These are phyloP conservation scores for Alauda arvensis DNA, from an alignment of 2,797 vertebrate species.

Conservation along the genomic window DNA sequence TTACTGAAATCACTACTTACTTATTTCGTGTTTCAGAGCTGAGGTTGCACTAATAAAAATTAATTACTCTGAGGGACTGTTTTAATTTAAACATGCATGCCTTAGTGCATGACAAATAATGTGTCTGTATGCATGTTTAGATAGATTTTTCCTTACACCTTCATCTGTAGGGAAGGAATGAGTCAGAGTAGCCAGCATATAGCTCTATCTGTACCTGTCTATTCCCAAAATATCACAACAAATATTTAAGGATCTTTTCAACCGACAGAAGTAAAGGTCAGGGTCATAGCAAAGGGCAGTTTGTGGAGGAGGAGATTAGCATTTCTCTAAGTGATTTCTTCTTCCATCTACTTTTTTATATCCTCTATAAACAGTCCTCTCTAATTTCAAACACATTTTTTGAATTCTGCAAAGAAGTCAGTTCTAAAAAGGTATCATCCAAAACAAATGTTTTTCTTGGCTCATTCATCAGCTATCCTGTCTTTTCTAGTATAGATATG, in stretches of 20 bases:
- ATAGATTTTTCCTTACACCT: slow-evolving; percentile 22
- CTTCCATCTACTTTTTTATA: slow-evolving; percentile 52
- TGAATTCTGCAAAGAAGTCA: slow-evolving; percentile 45
- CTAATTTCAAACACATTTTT: slow-evolving; percentile 63
- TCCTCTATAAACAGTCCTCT: slow-evolving; percentile 50
- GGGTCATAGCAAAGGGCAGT: slow-evolving; percentile 57
- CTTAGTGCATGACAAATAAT: neutral
- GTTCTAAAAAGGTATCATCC: slow-evolving; percentile 51
- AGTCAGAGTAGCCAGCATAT: slow-evolving; percentile 4
- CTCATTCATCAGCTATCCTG: slow-evolving; percentile 17
- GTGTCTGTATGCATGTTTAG: neutral
- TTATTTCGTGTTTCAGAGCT: neutral
- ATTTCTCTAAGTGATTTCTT: slow-evolving; percentile 59
- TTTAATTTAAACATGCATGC: neutral
- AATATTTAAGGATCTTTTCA: slow-evolving; percentile 65
- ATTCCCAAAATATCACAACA: slow-evolving; percentile 65
- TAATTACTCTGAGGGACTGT: neutral
- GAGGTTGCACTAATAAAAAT: neutral
- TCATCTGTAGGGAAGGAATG: slow-evolving; percentile 31
- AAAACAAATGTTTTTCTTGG: slow-evolving; percentile 65
- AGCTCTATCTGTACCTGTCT: slow-evolving; percentile 59
- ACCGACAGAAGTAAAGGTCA: slow-evolving; percentile 61
- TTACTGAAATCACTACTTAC: neutral
- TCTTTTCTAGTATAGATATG: slow-evolving; percentile 22
- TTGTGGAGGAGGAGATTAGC: slow-evolving; percentile 49